Conservation (phyloP, 37 sponge, comb jelly and placozoan species). For the Bolinopsis microptera region DNA sequence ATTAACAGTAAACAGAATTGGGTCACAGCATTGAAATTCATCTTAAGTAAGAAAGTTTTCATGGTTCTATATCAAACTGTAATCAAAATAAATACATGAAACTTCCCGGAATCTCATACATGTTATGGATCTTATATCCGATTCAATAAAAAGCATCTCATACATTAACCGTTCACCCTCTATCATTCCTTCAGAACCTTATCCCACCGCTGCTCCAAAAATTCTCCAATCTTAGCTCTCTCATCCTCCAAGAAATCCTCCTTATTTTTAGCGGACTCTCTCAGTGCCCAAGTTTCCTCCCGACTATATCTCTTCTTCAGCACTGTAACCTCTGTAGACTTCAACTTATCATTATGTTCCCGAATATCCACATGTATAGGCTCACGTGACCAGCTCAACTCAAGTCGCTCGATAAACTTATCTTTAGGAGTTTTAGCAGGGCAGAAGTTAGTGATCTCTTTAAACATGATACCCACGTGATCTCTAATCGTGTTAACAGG, state of each 20-base stretch:
- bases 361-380: constrained; percentile 10
- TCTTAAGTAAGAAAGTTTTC: too few relatives aligned
- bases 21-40: too few relatives aligned
- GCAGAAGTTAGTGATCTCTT: constrained; percentile 7
- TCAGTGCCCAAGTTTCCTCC: constrained; percentile 46
- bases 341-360: neutral
- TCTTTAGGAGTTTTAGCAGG: neutral
- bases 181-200: neutral
- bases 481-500: neutral
- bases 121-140: too few relatives aligned
- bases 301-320: constrained; percentile 32
- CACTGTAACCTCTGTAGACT: neutral
- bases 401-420: constrained; percentile 29
- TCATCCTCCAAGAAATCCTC: neutral
- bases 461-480: constrained; percentile 23
- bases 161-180: too few relatives aligned
- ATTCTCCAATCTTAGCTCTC: neutral
- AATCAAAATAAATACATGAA: too few relatives aligned
- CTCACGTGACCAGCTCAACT: neutral
- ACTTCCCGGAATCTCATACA: too few relatives aligned
- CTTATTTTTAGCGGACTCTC: neutral
- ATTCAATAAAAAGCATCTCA: too few relatives aligned
- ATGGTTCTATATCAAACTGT: too few relatives aligned
- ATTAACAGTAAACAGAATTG: too few relatives aligned
- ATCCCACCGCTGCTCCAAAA: neutral